Evolutionary conservation across 2,113 vertebrate genomes (phyloP).

Genomic region (Heliornis fulica): DNA sequence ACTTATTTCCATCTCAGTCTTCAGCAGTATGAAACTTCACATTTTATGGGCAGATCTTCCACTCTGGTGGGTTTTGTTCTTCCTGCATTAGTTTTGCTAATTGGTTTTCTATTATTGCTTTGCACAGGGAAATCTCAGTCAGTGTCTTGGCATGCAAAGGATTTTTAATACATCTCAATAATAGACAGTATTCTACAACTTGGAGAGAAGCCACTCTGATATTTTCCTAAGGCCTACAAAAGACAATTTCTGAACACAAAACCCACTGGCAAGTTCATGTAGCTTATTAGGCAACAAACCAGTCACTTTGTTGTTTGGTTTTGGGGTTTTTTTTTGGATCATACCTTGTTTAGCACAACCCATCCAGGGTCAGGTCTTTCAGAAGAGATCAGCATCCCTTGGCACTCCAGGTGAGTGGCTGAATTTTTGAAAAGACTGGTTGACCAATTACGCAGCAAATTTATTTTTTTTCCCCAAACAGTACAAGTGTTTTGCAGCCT

Average conservation of each 20-base stretch:
- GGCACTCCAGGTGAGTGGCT: neutral
- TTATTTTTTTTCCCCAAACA: too few relatives aligned
- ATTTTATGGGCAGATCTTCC: neutral
- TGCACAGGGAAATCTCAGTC: neutral
- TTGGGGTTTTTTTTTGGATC: neutral
- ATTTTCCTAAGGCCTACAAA: neutral
- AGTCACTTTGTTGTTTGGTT: neutral
- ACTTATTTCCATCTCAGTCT: neutral
- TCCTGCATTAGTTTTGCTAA: neutral
- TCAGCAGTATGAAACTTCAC: neutral
- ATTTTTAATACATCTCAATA: conserved; percentile 19
- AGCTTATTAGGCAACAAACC: neutral
- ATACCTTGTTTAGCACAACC: neutral
- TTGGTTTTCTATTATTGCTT: conserved; percentile 6
- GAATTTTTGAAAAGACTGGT: neutral
- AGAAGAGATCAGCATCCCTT: neutral
- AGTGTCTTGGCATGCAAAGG: neutral
- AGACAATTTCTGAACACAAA: neutral
- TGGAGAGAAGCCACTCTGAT: neutral
- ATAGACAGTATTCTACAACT: neutral
- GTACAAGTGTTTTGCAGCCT: neutral
- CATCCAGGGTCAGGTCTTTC: neutral
- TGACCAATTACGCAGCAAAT: neutral
- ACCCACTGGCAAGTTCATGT: neutral
- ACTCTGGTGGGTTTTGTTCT: neutral